Evolutionary conservation across 2,797 vertebrate species (phyloP), one percentile per base, ranked within the genome.

Genomic region (Pipistrellus nathusii): DNA sequence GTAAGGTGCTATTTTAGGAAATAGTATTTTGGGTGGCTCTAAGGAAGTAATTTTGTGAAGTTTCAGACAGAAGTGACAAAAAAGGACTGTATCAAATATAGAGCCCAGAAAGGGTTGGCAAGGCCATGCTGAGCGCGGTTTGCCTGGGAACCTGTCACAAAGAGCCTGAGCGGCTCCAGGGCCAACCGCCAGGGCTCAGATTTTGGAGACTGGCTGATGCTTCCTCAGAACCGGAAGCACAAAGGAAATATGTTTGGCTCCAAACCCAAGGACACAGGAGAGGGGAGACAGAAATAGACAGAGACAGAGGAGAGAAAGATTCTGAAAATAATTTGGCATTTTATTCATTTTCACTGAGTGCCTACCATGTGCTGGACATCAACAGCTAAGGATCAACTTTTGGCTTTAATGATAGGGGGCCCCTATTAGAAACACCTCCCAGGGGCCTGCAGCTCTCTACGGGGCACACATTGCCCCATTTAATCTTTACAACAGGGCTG

Each of bases 1-100:
- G 21, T 80, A 77, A 85, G 73, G 78, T 85, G 30, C 82, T 93
- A 93, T 97, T 96, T 95, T 71, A 72, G 82, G 75, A 93, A 71
- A 73, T 57, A 30, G 77, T 95, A 92, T 97, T 95, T 85, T 75
- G 64, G 75, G 88, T 62, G 57, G 85, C 57, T 78, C 81, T 55
- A n/a, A 94, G 90, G 85, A 62, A 93, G 57, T 85, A 64, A 80
- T 82, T 84, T 78, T 88, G 57, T 88, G 75, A 95, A 20, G 71
- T 91, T 95, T 80, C 86, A 94, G 78, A 83, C 76, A 93, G 90
- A 76, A 82, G 38, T 0, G 0, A 59, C 38, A 15, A 76, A 32
- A 68, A 68, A 84, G 3, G 71, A 69, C 53, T 68, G 27, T 35
- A 57, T 35, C 81, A 85, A 59, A 62, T 8, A 55, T 35, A 38